Percentiles rank a stretch among this genome's conserved stretches.
Conservation (phyloP, 1,140 invertebrate genomes). For the Eupristina koningsbergeri region DNA sequence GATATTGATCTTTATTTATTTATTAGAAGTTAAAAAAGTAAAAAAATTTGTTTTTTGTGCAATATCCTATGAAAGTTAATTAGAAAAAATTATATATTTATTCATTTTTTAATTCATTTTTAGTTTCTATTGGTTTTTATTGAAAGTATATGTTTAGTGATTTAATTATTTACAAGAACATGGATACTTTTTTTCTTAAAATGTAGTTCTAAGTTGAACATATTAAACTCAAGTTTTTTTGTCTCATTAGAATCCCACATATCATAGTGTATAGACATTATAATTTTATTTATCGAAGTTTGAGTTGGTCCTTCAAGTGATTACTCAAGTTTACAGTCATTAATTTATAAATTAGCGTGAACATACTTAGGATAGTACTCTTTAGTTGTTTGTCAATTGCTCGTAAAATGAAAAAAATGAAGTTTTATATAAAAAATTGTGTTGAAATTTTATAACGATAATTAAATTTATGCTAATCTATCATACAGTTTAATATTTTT, state of each 20-base stretch:
- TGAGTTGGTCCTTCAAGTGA: background rate
- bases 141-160: background rate
- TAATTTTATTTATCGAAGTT: constrained; percentile 25
- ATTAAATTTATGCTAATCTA: background rate
- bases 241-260: constrained; percentile 28
- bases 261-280: constrained; percentile 37
- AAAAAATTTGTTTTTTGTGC: no score
- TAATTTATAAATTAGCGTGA: constrained; percentile 48
- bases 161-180: background rate
- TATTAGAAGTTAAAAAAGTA: no score
- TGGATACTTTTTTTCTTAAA: background rate
- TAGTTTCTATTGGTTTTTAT: no score
- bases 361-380: constrained; percentile 47
- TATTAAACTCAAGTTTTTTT: constrained; percentile 27
- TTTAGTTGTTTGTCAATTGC: constrained; percentile 24
- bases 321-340: constrained; percentile 44
- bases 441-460: constrained; percentile 7
- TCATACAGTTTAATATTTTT: background rate
- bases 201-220: background rate
- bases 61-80: no score
- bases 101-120: no score
- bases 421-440: constrained; percentile 6
- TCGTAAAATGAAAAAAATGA: constrained; percentile 9
- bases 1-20: no score
- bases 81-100: no score